Evolutionary conservation across 1,140 invertebrate species (phyloP), one percentile per base, ranked within the genome.

Genomic region (Euglossa dilemma): DNA sequence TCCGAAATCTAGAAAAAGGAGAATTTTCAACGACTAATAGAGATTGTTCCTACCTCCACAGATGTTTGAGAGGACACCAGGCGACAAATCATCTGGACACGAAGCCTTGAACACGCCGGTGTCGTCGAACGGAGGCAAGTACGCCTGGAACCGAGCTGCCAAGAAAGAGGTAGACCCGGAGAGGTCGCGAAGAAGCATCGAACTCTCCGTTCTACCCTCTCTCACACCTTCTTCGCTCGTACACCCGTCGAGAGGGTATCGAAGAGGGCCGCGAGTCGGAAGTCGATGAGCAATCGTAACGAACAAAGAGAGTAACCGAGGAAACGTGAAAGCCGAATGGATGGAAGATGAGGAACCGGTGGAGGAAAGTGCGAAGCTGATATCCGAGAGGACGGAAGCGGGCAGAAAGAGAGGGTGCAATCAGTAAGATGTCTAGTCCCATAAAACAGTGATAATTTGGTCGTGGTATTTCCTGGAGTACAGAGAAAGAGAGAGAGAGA

Each of bases 341-440:
- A 43, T 52, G 50, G n/a, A 63, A 16, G 36, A 36, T 20, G 47
- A 47, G 5, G 12, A 36, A 50, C 11, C 50, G n/a, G 45, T 28
- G 43, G n/a, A 70, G 14, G n/a, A 47, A 18, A 59, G 54, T 36
- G 36, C 36, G n/a, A 61, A 36, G 11, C n/a, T n/a, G 23, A 57
- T n/a, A 59, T 36, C 50, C 12, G 18, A 47, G 11, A 5, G 14
- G 43, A 25, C 57, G 12, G n/a, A 54, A 23, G 36, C 18, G 47
- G 61, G 56, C 43, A 36, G 43, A 52, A 71, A 28, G 36, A 52
- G 63, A 59, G 69, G 54, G 45, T 57, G 25, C 25, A 43, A 61
- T 73, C 57, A 72, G 61, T 52, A 69, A 84, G 75, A 64, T 76
- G 81, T 83, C 81, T 83, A 83, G 81, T 81, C 83, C 50, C 63